phyloP scores from a whole-genome alignment of 2,113 vertebrate genomes.

The Kryptolebias marmoratus region DNA sequence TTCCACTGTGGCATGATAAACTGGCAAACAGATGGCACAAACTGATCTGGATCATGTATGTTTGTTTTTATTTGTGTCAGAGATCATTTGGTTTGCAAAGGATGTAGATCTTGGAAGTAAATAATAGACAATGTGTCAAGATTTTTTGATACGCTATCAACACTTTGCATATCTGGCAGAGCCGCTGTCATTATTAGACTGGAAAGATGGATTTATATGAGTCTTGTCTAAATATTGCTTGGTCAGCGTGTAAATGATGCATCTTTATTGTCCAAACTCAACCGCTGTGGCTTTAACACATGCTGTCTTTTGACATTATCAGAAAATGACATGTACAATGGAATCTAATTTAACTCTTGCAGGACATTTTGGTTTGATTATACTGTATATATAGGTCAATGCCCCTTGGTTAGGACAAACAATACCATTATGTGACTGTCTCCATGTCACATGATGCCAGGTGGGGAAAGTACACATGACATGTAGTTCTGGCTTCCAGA shows the following conservation, averaged over 20 bases:
- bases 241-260: neutral
- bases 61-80: neutral
- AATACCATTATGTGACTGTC: too few relatives aligned
- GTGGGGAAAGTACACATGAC: too few relatives aligned
- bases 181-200: neutral
- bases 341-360: too few relatives aligned
- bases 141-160: neutral
- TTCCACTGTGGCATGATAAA: neutral
- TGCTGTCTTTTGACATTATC: neutral
- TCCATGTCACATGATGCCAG: too few relatives aligned
- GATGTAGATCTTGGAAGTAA: neutral
- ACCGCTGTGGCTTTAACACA: neutral
- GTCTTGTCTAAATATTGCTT: too few relatives aligned
- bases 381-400: too few relatives aligned
- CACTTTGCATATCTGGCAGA: conserved; percentile 5
- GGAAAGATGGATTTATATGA: neutral
- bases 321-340: neutral
- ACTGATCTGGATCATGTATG: conserved; percentile 2
- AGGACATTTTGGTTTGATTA: too few relatives aligned
- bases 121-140: neutral
- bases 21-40: neutral
- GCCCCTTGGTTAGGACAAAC: too few relatives aligned
- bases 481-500: too few relatives aligned
- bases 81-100: conserved; percentile 18
- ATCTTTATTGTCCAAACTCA: neutral